Evolutionary conservation across 2,113 vertebrate genomes (phyloP).

Genomic region (Heterotis niloticus): DNA sequence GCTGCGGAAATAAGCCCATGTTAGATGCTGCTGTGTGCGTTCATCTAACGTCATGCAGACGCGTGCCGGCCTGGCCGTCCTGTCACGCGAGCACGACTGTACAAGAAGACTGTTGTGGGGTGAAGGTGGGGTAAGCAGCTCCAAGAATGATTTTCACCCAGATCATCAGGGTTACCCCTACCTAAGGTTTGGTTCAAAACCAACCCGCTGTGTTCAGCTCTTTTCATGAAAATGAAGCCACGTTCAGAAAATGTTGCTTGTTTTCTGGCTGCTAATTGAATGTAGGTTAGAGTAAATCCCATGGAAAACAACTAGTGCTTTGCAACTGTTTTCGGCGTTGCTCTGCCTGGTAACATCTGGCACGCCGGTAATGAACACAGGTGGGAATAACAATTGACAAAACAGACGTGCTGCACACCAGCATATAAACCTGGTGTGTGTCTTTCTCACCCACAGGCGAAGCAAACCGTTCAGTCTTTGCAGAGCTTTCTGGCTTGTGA

Average conservation of each 20-base stretch:
- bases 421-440: slow-evolving; percentile 16
- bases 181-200: slow-evolving; percentile 40
- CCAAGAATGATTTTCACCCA: slow-evolving; percentile 16
- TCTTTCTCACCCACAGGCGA: slow-evolving; percentile 28
- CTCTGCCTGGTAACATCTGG: slow-evolving; percentile 34
- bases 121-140: too few relatives aligned
- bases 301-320: slow-evolving; percentile 30
- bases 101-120: too few relatives aligned
- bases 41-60: too few relatives aligned
- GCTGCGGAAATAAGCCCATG: too few relatives aligned
- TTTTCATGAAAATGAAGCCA: not conserved
- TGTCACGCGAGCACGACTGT: too few relatives aligned
- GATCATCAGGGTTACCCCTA: slow-evolving; percentile 40
- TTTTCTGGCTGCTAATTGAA: not conserved
- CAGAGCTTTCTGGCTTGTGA: slow-evolving; percentile 8
- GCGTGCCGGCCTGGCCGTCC: too few relatives aligned
- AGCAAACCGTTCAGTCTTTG: not conserved
- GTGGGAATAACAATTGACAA: slow-evolving; percentile 34
- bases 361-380: slow-evolving; percentile 27
- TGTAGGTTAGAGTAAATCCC: not conserved
- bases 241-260: not conserved
- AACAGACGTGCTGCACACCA: slow-evolving; percentile 16
- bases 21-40: too few relatives aligned
- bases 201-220: slow-evolving; percentile 15
- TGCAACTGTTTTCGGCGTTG: slow-evolving; percentile 25